A percentile compares a stretch with the other conserved stretches of the same genome.
These are phyloP conservation scores for Cydia fagiglandana DNA, from an alignment of 1,140 invertebrate species.

Conservation along the genomic window DNA sequence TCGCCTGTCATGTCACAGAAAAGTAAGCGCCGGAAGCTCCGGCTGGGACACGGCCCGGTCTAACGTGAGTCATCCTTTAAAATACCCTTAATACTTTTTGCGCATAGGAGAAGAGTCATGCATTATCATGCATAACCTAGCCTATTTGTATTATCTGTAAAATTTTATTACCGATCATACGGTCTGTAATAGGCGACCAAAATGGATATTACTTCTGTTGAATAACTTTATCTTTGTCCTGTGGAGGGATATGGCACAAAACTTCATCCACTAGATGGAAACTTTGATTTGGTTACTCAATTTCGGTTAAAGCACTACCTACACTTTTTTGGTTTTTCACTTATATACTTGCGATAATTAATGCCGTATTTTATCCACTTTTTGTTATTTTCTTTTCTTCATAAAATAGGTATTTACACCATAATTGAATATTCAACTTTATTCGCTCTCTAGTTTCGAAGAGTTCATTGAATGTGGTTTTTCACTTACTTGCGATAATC, in stretches of 20 bases:
- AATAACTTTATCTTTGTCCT: not conserved
- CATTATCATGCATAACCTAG: too few species aligned
- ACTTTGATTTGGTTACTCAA: constrained; percentile 28
- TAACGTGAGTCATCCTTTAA: too few species aligned
- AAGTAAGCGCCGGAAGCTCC: too few species aligned
- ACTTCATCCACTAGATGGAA: constrained; percentile 11
- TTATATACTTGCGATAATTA: not conserved
- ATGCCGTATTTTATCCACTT: not conserved
- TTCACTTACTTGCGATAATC: not conserved
- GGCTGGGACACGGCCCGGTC: too few species aligned
- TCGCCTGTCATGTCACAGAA: too few species aligned
- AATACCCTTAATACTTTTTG: not conserved
- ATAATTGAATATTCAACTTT: not conserved
- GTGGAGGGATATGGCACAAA: not conserved
- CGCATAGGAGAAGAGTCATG: not conserved
- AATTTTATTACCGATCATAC: too few species aligned
- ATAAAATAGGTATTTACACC: not conserved
- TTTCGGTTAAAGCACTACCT: not conserved
- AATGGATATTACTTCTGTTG: too few species aligned
- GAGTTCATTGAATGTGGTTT: not conserved
- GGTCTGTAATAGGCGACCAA: too few species aligned
- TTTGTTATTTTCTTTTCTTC: not conserved
- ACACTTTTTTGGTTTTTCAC: not conserved
- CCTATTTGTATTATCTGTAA: too few species aligned
- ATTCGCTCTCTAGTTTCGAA: not conserved